A percentile compares a stretch with the other conserved stretches of the same genome.
Conservation (phyloP, 2,113 vertebrate genomes). For the Paramormyrops kingsleyae region DNA sequence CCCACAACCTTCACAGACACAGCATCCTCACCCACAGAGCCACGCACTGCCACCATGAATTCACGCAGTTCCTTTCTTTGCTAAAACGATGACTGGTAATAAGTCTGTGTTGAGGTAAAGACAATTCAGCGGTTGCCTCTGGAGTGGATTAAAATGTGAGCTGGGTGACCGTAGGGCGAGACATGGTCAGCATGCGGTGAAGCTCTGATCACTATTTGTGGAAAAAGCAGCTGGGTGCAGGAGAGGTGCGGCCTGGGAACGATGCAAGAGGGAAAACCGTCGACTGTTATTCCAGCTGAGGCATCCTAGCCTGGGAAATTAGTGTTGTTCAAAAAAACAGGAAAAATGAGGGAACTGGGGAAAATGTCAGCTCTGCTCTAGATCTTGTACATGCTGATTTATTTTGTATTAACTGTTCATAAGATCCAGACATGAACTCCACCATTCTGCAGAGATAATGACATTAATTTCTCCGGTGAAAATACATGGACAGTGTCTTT, state of each 20-base stretch:
- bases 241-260: constrained; percentile 46
- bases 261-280: constrained; percentile 45
- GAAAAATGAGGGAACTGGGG: constrained; percentile 31
- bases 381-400: not conserved
- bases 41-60: not conserved
- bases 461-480: not conserved
- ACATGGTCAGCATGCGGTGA: constrained; percentile 23
- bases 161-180: not conserved
- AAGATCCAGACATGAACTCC: not conserved
- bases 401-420: not conserved
- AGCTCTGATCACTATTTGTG: constrained; percentile 27
- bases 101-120: not conserved
- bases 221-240: constrained; percentile 32
- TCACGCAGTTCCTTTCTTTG: not conserved
- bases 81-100: not conserved
- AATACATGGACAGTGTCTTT: not conserved
- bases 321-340: constrained; percentile 37
- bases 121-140: not conserved
- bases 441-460: not conserved
- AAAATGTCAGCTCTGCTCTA: constrained; percentile 29
- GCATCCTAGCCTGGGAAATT: constrained; percentile 59
- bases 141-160: not conserved
- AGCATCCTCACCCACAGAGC: not conserved
- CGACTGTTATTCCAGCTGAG: constrained; percentile 68
- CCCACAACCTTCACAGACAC: not conserved